Conservation (phyloP, 2,797 vertebrate species). For the Enteromius thamalakanensis region DNA sequence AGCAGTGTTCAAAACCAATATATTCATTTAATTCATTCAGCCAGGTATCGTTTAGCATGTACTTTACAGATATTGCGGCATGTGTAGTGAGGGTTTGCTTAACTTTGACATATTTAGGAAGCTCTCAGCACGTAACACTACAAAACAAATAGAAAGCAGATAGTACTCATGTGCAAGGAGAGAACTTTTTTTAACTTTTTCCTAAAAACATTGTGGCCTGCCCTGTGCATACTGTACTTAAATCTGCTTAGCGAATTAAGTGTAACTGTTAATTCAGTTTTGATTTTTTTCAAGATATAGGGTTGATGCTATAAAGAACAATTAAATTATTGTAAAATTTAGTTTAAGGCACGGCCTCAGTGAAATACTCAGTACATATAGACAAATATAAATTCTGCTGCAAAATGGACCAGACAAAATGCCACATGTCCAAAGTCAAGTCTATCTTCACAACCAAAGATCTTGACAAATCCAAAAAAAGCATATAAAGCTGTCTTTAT, state of each 20-base stretch:
- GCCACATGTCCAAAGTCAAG: not conserved
- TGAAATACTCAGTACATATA: no score
- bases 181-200: not conserved
- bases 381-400: not conserved
- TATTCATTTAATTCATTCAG: no score
- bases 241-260: not conserved
- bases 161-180: not conserved
- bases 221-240: not conserved
- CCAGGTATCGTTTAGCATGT: not conserved
- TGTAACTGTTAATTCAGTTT: not conserved
- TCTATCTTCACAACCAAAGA: not conserved
- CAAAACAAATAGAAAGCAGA: not conserved
- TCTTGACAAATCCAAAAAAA: not conserved
- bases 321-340: not conserved
- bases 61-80: not conserved
- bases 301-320: not conserved
- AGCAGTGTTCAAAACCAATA: not conserved
- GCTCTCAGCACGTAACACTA: not conserved
- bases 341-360: not conserved
- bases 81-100: not conserved
- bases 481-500: not conserved
- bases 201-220: not conserved
- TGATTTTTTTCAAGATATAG: not conserved
- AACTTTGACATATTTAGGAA: not conserved
- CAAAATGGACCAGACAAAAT: no score